phyloP scores from a whole-genome alignment of 2,113 vertebrate species.

The Paramisgurnus dabryanus region DNA sequence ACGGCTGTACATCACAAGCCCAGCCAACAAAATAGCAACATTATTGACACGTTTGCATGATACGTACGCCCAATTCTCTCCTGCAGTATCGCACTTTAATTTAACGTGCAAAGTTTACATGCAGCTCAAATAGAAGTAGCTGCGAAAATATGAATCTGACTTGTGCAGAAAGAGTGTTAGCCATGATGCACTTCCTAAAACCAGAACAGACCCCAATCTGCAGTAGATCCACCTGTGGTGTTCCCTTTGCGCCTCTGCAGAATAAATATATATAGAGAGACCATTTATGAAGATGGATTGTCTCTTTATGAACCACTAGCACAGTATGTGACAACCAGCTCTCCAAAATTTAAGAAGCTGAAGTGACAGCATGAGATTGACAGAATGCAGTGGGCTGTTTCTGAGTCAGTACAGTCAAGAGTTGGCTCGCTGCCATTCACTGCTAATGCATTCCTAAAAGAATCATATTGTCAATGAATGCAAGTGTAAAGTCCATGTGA shows the following conservation, averaged over 20 bases:
- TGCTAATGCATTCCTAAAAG: background rate
- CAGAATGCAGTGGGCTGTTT: background rate
- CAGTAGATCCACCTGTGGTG: background rate
- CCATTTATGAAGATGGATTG: background rate
- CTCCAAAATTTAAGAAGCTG: no score
- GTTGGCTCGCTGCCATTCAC: background rate
- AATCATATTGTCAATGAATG: background rate
- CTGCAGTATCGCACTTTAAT: background rate
- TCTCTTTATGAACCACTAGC: background rate
- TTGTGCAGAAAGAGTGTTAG: constrained; percentile 20
- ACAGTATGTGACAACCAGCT: background rate
- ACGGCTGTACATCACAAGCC: no score
- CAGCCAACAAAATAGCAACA: background rate
- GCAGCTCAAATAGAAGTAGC: background rate
- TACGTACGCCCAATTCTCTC: no score
- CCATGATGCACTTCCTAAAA: background rate
- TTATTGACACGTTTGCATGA: constrained; percentile 12
- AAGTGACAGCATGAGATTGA: background rate
- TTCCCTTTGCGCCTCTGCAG: background rate
- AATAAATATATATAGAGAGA: background rate
- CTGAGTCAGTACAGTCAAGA: background rate
- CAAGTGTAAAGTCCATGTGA: background rate
- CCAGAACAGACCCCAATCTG: background rate
- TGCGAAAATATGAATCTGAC: constrained; percentile 8
- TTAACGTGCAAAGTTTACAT: background rate